These are phyloP conservation scores for Bufotes viridis DNA, from an alignment of 2,797 vertebrate species.

Conservation along the genomic window DNA sequence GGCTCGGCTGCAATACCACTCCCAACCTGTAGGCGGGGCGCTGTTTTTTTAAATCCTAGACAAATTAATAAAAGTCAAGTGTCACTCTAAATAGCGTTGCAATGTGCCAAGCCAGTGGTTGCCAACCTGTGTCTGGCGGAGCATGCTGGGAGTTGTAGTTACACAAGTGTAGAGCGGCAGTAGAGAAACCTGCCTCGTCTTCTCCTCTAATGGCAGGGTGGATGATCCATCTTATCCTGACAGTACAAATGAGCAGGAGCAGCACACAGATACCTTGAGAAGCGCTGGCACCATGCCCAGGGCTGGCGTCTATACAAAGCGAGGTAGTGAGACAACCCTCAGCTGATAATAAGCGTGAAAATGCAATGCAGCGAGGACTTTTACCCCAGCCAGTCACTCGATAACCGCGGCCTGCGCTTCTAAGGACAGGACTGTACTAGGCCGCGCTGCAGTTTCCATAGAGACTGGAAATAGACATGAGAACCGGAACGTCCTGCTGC, in stretches of 20 bases:
- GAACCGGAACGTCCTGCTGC: slow-evolving; percentile 5
- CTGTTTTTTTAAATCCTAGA: too few relatives aligned
- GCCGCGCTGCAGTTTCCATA: slow-evolving; percentile 11
- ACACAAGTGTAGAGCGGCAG: too few relatives aligned
- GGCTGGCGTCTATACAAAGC: not conserved
- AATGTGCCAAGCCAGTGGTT: not conserved
- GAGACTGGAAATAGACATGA: not conserved
- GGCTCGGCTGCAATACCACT: too few relatives aligned
- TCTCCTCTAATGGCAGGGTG: not conserved
- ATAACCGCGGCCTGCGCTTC: not conserved
- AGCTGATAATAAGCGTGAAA: not conserved
- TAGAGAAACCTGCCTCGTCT: not conserved
- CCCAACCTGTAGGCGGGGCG: too few relatives aligned
- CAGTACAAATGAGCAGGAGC: not conserved
- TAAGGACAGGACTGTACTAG: not conserved
- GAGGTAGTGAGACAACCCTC: not conserved
- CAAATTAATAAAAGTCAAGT: too few relatives aligned
- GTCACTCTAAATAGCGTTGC: too few relatives aligned
- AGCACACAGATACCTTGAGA: not conserved
- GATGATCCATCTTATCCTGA: not conserved
- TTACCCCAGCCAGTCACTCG: not conserved
- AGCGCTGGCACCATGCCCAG: slow-evolving; percentile 6
- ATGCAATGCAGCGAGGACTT: not conserved
- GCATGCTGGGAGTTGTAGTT: not conserved
- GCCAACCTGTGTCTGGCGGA: not conserved